Evolutionary conservation across 2,888 invertebrate species (phyloP).

Genomic region (Hyposoter didymator): DNA sequence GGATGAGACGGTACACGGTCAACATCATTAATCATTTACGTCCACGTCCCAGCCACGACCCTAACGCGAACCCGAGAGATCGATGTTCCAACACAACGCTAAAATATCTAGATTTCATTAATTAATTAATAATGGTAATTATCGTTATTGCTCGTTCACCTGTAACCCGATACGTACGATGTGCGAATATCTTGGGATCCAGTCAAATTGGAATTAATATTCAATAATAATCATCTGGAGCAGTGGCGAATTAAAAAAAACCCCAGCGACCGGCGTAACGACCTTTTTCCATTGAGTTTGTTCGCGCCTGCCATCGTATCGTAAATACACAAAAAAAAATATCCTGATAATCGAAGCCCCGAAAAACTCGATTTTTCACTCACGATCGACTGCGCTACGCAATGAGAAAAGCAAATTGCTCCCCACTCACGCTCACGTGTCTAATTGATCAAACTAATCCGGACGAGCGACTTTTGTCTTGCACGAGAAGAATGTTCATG

Average conservation of each 20-base stretch:
- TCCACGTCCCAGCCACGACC: constrained; percentile 34
- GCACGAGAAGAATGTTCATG: no score
- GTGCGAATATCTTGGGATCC: background rate
- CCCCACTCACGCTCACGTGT: no score
- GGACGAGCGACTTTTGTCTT: no score
- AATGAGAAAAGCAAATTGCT: no score
- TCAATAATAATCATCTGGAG: background rate
- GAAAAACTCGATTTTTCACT: no score
- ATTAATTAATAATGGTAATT: constrained; percentile 40
- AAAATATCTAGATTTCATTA: constrained; percentile 29
- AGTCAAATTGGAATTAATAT: background rate
- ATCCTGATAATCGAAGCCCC: no score
- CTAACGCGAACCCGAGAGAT: constrained; percentile 40
- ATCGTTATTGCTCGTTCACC: constrained; percentile 31
- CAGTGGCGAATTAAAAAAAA: background rate
- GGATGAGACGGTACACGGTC: constrained; percentile 21
- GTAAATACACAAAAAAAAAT: background rate
- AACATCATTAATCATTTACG: constrained; percentile 57
- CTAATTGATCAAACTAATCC: no score
- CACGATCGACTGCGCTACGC: no score
- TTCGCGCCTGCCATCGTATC: no score
- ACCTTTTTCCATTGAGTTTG: background rate
- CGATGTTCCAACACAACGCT: constrained; percentile 38
- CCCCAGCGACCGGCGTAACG: background rate
- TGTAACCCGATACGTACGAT: background rate